Percentiles rank a stretch among this genome's conserved stretches.
Evolutionary conservation across 2,113 vertebrate species (phyloP).

Genomic region (Notothenia coriiceps): DNA sequence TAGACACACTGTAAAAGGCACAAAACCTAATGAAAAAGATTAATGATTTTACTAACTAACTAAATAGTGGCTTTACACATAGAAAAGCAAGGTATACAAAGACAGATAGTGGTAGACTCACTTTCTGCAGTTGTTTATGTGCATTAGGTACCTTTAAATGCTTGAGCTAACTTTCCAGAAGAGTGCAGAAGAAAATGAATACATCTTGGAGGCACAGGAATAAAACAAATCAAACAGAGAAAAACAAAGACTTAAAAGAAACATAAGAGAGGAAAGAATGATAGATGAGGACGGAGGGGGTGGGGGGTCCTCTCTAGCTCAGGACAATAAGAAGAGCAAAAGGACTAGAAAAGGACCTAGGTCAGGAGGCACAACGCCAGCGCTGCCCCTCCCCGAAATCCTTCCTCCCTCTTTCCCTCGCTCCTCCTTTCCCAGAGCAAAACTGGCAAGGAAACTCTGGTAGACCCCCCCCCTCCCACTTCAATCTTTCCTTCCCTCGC

Average conservation of each 20-base stretch:
- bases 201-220: slow-evolving; percentile 26
- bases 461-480: slow-evolving; percentile 21
- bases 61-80: slow-evolving; percentile 39
- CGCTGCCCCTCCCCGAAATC: slow-evolving; percentile 58
- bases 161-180: slow-evolving; percentile 46
- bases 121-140: slow-evolving; percentile 42
- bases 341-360: slow-evolving; percentile 66
- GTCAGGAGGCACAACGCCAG: slow-evolving; percentile 81
- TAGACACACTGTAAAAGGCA: slow-evolving; percentile 3
- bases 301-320: slow-evolving; percentile 46
- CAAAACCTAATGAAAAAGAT: not conserved
- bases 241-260: not conserved
- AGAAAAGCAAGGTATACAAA: slow-evolving; percentile 3
- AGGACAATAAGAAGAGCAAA: slow-evolving; percentile 29
- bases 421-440: slow-evolving; percentile 51
- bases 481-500: not conserved
- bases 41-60: not conserved
- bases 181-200: slow-evolving; percentile 28
- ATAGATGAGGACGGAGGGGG: slow-evolving; percentile 26
- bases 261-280: not conserved
- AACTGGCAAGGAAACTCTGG: slow-evolving; percentile 60
- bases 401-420: slow-evolving; percentile 29
- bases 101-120: not conserved
- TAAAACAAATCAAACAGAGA: not conserved
- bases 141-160: slow-evolving; percentile 21